These are phyloP conservation scores for Cyclura pinguis DNA, from an alignment of 2,797 vertebrate species.

Conservation along the genomic window DNA sequence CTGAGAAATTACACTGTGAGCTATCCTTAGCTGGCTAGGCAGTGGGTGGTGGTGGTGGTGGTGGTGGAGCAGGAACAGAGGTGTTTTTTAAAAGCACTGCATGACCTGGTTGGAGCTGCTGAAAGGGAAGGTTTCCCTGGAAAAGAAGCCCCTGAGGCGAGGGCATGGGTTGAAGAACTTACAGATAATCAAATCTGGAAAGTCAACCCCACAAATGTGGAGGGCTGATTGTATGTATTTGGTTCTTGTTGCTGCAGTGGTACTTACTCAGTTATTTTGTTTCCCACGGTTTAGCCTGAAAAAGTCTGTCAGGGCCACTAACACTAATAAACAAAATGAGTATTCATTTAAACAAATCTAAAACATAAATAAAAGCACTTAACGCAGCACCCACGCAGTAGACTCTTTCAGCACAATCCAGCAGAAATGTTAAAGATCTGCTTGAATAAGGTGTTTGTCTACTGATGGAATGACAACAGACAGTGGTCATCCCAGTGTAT, in stretches of 20 bases:
- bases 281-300: background rate
- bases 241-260: background rate
- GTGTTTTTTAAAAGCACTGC: too few relatives aligned
- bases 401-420: background rate
- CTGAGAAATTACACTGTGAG: too few relatives aligned
- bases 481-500: background rate
- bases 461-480: background rate
- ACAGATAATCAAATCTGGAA: too few relatives aligned
- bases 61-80: too few relatives aligned
- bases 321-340: background rate
- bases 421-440: background rate
- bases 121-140: too few relatives aligned
- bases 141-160: too few relatives aligned
- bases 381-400: background rate
- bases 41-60: too few relatives aligned
- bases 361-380: background rate
- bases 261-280: background rate
- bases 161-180: too few relatives aligned
- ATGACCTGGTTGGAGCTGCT: too few relatives aligned
- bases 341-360: background rate
- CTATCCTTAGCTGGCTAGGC: too few relatives aligned
- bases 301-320: background rate
- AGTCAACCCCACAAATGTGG: too few relatives aligned
- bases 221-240: background rate
- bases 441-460: background rate